A percentile compares a stretch with the other conserved stretches of the same genome.
These are phyloP conservation scores for Thalassarche chlororhynchos DNA, from an alignment of 2,113 vertebrate genomes.

Conservation along the genomic window DNA sequence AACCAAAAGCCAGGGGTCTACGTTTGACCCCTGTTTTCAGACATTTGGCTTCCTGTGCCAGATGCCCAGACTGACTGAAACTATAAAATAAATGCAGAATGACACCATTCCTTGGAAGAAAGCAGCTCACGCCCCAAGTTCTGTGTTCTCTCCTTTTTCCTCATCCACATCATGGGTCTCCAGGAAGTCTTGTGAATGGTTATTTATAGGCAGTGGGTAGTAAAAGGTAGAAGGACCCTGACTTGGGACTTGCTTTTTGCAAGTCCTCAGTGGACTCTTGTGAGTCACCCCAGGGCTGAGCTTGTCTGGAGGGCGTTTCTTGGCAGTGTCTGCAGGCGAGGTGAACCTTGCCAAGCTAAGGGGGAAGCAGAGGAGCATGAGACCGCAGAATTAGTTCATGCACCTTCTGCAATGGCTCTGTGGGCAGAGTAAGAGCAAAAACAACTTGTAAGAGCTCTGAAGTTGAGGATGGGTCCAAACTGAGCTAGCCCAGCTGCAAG, in stretches of 20 bases:
- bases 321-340: neutral
- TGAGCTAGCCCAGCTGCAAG: neutral
- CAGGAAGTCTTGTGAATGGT: neutral
- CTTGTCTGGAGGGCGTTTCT: neutral
- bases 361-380: neutral
- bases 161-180: rapidly evolving
- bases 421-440: neutral
- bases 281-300: neutral
- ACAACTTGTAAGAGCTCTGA: neutral
- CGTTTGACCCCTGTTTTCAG: neutral
- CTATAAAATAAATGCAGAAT: neutral
- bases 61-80: neutral
- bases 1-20: neutral
- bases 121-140: neutral
- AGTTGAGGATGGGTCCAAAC: neutral
- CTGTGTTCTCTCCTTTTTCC: neutral
- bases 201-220: neutral
- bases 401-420: neutral
- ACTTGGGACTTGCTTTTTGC: neutral
- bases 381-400: neutral
- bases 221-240: neutral
- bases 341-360: neutral
- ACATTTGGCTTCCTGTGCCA: neutral
- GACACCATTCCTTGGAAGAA: neutral
- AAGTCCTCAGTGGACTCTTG: neutral